A percentile compares a stretch with the other conserved stretches of the same genome.
Conservation (phyloP, 2,113 vertebrate genomes). For the Nycticebus coucang region DNA sequence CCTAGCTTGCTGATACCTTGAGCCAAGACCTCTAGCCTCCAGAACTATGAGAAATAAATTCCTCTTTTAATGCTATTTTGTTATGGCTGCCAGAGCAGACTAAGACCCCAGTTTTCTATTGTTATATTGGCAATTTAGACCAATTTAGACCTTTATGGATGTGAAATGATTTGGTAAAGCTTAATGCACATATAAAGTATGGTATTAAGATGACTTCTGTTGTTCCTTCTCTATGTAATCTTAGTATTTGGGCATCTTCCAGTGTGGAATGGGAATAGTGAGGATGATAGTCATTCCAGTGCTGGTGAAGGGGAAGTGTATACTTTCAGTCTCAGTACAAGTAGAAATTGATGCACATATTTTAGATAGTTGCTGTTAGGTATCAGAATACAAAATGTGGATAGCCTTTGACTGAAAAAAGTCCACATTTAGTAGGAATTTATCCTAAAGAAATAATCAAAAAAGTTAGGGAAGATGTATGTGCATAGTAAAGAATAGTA, state of each 20-base stretch:
- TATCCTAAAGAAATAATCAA: constrained; percentile 18
- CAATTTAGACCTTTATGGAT: background rate
- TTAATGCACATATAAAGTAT: background rate
- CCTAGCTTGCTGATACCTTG: background rate
- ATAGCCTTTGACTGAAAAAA: background rate
- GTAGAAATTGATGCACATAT: background rate
- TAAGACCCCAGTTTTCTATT: background rate
- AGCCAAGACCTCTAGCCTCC: background rate
- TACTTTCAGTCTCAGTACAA: background rate
- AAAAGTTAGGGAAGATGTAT: background rate
- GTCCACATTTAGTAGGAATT: background rate
- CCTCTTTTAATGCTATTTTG: background rate
- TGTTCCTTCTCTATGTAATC: background rate
- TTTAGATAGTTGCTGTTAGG: background rate
- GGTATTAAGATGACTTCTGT: background rate
- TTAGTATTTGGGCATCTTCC: constrained; percentile 15
- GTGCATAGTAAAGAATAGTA: background rate
- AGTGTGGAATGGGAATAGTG: background rate
- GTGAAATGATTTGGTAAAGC: constrained; percentile 3
- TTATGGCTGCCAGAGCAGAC: background rate
- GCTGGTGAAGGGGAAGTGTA: background rate
- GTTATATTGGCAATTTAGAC: background rate
- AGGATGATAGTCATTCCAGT: background rate
- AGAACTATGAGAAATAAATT: background rate
- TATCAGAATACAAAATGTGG: background rate